Base-by-base conservation (phyloP, 2,888 invertebrate species). In the Nipponacmea schrenckii region DNA sequence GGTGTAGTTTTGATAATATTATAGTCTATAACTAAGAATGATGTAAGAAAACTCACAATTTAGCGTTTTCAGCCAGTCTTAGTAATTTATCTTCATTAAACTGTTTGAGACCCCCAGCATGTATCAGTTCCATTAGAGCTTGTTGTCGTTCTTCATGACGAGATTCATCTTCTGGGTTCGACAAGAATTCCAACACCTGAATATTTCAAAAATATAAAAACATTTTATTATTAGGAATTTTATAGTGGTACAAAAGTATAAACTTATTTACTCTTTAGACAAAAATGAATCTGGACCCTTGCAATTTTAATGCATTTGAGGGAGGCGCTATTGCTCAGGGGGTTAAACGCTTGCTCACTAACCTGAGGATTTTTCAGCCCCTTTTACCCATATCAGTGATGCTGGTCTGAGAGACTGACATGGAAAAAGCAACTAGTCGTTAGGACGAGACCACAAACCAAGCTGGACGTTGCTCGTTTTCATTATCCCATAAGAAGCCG, bases 111-210 rank as follows among this genome's bases (percentile, higher is more conserved):
- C 92, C 88, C 0, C 88, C 87, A 91, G 78, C 92, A 91, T 73
- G 92, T 15, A 94, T 88, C 45, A 94, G 88, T 84, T 94, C 94
- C 67, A 94, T 89, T 89, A 94, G 91, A 1, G 94, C 93, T 83
- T 93, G 93, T 85, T 95, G 94, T 50, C 94, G 90, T 86, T 94
- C 94, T 73, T 92, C 92, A 77, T 90, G 89, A 27, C 89, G 84
- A 62, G 87, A 85, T 62, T 87, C 88, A 71, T 89, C 89, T 48
- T 86, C 88, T 0, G 89, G 86, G 71, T 87, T 86, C 14, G 90
- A 90, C 69, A 91, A 84, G 73, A 89, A 90, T 84, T 91, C 91
- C 5, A 91, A 83, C 72, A 93, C 90, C 89, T 90, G 75, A 14
- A 56, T 4, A 56, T 20, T 56, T 26, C 48, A 64, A 7, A 46